A percentile compares a stretch with the other conserved stretches of the same genome.
Conservation (phyloP, 2,113 vertebrate genomes). For the Notothenia rossii region DNA sequence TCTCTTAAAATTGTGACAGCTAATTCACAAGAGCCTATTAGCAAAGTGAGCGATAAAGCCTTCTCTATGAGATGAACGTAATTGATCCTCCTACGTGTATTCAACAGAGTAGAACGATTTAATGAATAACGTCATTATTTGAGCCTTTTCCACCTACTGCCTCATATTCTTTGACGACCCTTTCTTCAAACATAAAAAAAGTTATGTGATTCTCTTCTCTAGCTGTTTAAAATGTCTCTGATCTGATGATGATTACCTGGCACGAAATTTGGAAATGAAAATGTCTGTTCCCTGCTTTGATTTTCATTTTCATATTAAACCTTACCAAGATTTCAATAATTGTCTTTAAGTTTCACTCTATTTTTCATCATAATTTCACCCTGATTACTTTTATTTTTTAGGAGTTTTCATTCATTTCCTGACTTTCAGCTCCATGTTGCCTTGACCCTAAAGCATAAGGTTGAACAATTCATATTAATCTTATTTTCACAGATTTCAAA, state of each 20-base stretch:
- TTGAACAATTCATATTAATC: background rate
- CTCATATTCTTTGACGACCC: background rate
- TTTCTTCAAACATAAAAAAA: background rate
- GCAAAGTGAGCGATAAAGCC: conserved; percentile 11
- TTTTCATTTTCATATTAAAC: background rate
- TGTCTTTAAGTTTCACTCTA: background rate
- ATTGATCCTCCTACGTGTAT: conserved; percentile 1
- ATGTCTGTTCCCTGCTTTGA: background rate
- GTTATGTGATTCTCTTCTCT: background rate
- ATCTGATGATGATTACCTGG: background rate
- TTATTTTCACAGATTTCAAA: background rate
- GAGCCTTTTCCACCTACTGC: background rate
- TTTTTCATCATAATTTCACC: conserved; percentile 11
- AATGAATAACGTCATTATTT: conserved; percentile 24
- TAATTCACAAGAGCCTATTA: conserved; percentile 8
- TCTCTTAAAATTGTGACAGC: conserved; percentile 19
- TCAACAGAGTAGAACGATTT: conserved; percentile 7
- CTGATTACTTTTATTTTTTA: background rate
- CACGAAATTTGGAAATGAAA: background rate
- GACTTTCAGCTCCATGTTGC: background rate
- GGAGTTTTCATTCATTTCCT: conserved; percentile 4
- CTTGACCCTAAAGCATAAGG: background rate
- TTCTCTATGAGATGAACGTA: conserved; percentile 8
- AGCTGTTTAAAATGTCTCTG: background rate
- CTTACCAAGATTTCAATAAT: background rate